Base-by-base conservation (phyloP, 2,888 invertebrate species). In the Orthonevra nobilis region DNA sequence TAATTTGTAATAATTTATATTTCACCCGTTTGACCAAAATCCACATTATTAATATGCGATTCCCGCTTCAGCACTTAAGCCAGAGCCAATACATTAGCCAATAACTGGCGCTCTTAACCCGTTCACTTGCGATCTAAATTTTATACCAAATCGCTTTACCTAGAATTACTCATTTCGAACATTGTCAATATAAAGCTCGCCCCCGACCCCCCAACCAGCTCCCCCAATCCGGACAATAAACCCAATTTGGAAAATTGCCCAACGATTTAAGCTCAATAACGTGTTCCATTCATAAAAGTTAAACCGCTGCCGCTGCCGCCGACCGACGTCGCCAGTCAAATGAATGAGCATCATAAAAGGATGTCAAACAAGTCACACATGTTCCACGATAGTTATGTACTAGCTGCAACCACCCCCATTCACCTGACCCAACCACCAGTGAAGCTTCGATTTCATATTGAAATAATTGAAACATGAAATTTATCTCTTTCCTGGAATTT, bases 401-500 rank as follows among this genome's bases (percentile, higher is more conserved):
- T 9, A 14, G 23, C 28, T 58, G n/a, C 46, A 42, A 17, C 32
- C 50, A 60, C 42, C 52, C 42, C 32, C 34, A 23, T 36, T 9
- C 38, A 52, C 48, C 56, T 56, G 48, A 42, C 48, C 20, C 26
- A 26, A n/a, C n/a, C n/a, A n/a, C n/a, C n/a, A n/a, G n/a, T n/a
- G n/a, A n/a, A 15, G 38, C 34, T 66, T 60, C 66, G 79, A 61
- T 79, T 79, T 79, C 79, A 68, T 68, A 68, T 60, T 73, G 79
- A 79, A 79, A 79, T 79, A 79, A 79, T 79, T 79, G 79, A 79
- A 79, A 79, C 79, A 68, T 73, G 73, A 73, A 79, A 79, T 73
- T 73, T 79, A 79, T 79, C 79, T 79, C 56, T 77, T 73, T 73
- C 42, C 54, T 32, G 36, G 52, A 79, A 79, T 79, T 79, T 79